A percentile compares a stretch with the other conserved stretches of the same genome.
Conservation (phyloP, 2,797 vertebrate species). For the Pygocentrus nattereri region DNA sequence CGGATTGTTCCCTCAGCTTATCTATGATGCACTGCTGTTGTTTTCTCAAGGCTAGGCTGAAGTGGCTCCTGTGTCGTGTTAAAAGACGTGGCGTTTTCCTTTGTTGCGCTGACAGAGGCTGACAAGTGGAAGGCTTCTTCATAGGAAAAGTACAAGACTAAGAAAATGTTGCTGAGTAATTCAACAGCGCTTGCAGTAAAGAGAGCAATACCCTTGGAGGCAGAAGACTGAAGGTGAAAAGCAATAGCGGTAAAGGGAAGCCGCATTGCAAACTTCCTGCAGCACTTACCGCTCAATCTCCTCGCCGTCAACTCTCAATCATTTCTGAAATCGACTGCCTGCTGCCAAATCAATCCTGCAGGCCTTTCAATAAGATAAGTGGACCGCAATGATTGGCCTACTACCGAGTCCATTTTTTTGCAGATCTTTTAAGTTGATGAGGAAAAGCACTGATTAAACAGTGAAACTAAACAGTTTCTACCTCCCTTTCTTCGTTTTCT, state of each 20-base stretch:
- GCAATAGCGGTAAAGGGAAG: not conserved
- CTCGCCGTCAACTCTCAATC: slow-evolving; percentile 20
- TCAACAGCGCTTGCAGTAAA: not conserved
- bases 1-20: not conserved
- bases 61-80: not conserved
- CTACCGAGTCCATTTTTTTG: too few species aligned
- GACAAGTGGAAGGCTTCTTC: not conserved
- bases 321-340: slow-evolving; percentile 7
- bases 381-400: not conserved
- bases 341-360: slow-evolving; percentile 20
- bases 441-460: not conserved
- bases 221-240: not conserved
- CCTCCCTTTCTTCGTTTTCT: not conserved
- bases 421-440: not conserved
- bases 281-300: not conserved
- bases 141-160: not conserved
- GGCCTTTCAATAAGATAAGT: slow-evolving; percentile 26
- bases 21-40: not conserved
- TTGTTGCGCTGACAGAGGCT: not conserved
- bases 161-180: not conserved
- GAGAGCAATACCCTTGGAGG: not conserved
- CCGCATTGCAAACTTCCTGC: not conserved
- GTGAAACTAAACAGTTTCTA: not conserved
- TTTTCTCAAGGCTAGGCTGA: not conserved
- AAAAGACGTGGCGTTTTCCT: not conserved